Conservation (phyloP, 1,140 invertebrate genomes). For the Trissolcus basalis region DNA sequence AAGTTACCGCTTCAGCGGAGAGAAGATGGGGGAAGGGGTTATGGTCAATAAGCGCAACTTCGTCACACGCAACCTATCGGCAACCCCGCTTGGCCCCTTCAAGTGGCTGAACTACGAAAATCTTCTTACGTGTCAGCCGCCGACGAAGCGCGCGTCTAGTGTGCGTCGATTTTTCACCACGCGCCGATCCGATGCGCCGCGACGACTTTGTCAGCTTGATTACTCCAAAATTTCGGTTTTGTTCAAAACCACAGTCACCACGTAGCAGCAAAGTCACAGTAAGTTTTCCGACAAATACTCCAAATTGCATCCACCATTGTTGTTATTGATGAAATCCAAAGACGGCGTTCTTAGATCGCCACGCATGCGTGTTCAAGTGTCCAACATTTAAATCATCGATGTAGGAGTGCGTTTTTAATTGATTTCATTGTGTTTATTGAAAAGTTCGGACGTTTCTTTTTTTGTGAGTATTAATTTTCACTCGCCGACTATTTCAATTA, state of each 20-base stretch:
- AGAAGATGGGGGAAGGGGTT: slow-evolving; percentile 71
- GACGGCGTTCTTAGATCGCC: slow-evolving; percentile 64
- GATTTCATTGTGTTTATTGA: neutral
- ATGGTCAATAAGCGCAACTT: slow-evolving; percentile 76
- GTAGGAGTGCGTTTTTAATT: neutral
- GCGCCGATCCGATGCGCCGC: neutral
- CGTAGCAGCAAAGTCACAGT: slow-evolving; percentile 18
- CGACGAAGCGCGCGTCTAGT: slow-evolving; percentile 56
- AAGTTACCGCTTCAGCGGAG: slow-evolving; percentile 64
- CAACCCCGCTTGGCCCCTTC: slow-evolving; percentile 71
- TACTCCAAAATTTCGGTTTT: slow-evolving; percentile 1
- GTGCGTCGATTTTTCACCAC: slow-evolving; percentile 20
- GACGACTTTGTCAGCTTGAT: neutral
- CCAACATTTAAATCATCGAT: slow-evolving; percentile 22
- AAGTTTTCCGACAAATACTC: slow-evolving; percentile 61
- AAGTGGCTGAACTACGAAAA: slow-evolving; percentile 69
- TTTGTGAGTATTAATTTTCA: too few relatives aligned
- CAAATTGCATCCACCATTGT: slow-evolving; percentile 72
- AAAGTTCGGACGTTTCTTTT: neutral
- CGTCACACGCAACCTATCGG: slow-evolving; percentile 74
- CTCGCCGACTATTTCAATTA: too few relatives aligned
- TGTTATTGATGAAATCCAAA: slow-evolving; percentile 66
- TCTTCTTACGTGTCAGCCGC: slow-evolving; percentile 72
- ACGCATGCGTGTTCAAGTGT: slow-evolving; percentile 51
- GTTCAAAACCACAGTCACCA: too few relatives aligned